Percentiles rank a stretch among this genome's conserved stretches.
Evolutionary conservation across 2,888 invertebrate genomes (phyloP).

Genomic region (Embidobia sp.): DNA sequence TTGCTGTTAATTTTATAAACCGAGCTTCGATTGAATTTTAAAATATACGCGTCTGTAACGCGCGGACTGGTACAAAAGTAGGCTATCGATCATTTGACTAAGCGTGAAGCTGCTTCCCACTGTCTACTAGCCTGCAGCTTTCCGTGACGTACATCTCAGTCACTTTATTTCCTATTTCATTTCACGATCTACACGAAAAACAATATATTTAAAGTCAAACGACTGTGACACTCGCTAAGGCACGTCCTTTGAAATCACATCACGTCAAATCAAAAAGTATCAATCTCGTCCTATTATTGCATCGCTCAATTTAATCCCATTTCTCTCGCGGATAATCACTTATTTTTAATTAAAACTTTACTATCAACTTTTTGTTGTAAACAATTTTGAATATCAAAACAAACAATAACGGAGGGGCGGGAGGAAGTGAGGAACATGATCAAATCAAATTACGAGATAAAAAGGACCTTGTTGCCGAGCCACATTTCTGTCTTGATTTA

Average conservation of each 20-base stretch:
- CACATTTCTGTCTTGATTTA: too few species aligned
- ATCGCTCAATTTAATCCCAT: too few species aligned
- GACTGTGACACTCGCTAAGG: too few species aligned
- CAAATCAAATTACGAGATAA: too few species aligned
- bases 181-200: slow-evolving; percentile 18
- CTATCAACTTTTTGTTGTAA: too few species aligned
- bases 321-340: too few species aligned
- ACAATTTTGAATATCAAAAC: too few species aligned
- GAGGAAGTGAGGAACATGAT: too few species aligned
- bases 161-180: slow-evolving; percentile 39
- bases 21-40: slow-evolving; percentile 54
- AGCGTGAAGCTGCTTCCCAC: slow-evolving; percentile 49
- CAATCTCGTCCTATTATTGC: background rate
- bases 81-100: slow-evolving; percentile 68
- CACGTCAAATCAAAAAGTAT: slow-evolving; percentile 2
- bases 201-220: slow-evolving; percentile 13
- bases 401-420: too few species aligned
- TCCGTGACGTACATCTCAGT: slow-evolving; percentile 52
- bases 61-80: slow-evolving; percentile 63
- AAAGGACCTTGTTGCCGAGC: too few species aligned
- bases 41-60: slow-evolving; percentile 47
- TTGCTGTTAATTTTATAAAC: slow-evolving; percentile 49
- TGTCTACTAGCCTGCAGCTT: slow-evolving; percentile 47
- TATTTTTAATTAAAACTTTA: too few species aligned
- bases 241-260: background rate